phyloP scores from a whole-genome alignment of 1,140 invertebrate genomes.

The Drosophila oshimai region DNA sequence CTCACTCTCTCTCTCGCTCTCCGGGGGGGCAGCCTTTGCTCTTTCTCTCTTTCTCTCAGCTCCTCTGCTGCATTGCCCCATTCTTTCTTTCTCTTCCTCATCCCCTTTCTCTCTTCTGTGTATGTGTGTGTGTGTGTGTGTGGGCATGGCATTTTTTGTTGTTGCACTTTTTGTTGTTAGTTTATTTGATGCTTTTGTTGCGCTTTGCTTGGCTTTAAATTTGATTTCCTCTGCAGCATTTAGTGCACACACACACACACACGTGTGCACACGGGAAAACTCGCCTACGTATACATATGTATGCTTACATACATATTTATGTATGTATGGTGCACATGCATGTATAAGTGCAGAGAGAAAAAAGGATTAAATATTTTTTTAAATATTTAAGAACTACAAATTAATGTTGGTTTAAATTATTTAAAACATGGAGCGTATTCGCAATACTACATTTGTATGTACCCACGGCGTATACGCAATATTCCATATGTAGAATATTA shows the following conservation, averaged over 20 bases:
- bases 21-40: neutral
- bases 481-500: neutral
- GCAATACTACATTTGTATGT: neutral
- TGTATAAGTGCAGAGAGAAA: neutral
- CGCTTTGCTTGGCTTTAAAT: constrained; percentile 53
- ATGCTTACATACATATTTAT: too few species aligned
- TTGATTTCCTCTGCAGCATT: constrained; percentile 66
- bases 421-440: too few species aligned
- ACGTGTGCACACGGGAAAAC: neutral
- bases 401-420: neutral
- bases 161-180: constrained; percentile 12
- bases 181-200: constrained; percentile 49
- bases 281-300: neutral
- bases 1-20: constrained; percentile 1
- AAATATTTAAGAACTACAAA: too few species aligned
- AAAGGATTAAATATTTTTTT: neutral
- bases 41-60: constrained; percentile 1
- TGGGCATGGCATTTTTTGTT: constrained; percentile 9
- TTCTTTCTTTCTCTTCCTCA: neutral
- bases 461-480: neutral
- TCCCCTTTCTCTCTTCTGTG: neutral
- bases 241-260: constrained; percentile 17
- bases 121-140: neutral
- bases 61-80: constrained; percentile 7
- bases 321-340: neutral